Base-by-base conservation (phyloP, 2,888 invertebrate species). In the Poecilobothrus nobilitatus region DNA sequence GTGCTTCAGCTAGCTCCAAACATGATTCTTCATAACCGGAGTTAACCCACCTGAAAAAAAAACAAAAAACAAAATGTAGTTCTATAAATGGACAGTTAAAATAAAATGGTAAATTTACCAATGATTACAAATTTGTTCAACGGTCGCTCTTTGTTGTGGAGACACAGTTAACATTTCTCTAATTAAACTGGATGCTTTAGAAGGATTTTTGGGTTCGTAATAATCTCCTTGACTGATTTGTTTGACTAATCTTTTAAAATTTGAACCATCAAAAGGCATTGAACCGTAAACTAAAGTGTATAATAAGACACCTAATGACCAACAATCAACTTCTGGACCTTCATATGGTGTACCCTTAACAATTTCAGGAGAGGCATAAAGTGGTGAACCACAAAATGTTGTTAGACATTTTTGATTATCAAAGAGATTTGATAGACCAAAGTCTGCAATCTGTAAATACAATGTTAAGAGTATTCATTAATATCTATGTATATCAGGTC, bases 251-350 rank as follows among this genome's bases (percentile, higher is more conserved):
- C 94, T 89, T 83, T 96, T 96, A 83, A 98, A 98, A 84, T 98
- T 97, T 72, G 95, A 94, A 71, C 98, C 98, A 84, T 98, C 98
- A 81, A 98, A 98, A 68, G 94, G 99, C 99, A 99, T 99, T 73
- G 97, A 96, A 75, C 98, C 98, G 81, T 98, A 99, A 74, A 99
- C 97, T 77, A 99, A 86, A 66, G 98, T 98, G 82, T 99, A 99
- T 12, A 99, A 86, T 66, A 99, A 86, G 66, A 99, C 98, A 68
- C 98, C 99, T 71, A 99, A 84, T 33, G 97, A 97, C 98, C 91
- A 92, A 79, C 91, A 91, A 78, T 92, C 91, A 67, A 91, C 97
- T 87, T 99, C 98, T 5, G 98, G 98, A 8, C 99, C 99, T 78
- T 92, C 91, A 80, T 97, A 97, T 0, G 97, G 96, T 10, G 92